Evolutionary conservation across 92 coral and sea anemone species (phyloP).

Genomic region (Pocillopora grandis): DNA sequence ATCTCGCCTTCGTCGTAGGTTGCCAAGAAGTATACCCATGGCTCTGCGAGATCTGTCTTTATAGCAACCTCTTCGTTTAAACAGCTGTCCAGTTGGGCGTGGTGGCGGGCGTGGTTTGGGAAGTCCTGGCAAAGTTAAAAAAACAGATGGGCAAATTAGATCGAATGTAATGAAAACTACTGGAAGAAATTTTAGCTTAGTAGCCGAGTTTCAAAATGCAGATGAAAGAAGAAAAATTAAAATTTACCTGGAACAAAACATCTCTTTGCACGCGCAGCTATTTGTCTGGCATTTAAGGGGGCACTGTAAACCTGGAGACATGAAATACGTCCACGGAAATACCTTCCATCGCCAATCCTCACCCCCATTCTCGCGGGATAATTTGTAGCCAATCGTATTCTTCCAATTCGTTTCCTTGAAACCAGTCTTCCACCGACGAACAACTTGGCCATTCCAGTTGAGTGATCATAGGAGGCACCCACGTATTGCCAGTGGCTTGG

Average conservation of each 20-base stretch:
- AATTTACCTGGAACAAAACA: conserved; percentile 66
- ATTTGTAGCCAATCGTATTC: conserved; percentile 68
- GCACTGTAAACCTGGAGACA: conserved; percentile 75
- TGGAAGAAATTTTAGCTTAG: neutral
- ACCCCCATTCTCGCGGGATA: conserved; percentile 78
- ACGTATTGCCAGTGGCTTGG: conserved; percentile 76
- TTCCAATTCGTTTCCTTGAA: conserved; percentile 55
- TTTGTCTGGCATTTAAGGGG: conserved; percentile 68
- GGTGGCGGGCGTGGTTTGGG: conserved; percentile 69
- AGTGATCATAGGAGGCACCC: conserved; percentile 67
- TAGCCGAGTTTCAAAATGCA: neutral
- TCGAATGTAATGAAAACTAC: neutral
- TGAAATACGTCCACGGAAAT: conserved; percentile 77
- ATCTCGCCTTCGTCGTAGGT: conserved; percentile 33
- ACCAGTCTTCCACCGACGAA: conserved; percentile 65
- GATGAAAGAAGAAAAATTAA: neutral
- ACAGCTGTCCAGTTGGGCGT: conserved; percentile 48
- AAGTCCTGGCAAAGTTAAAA: conserved; percentile 34
- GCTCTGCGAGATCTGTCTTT: conserved; percentile 47
- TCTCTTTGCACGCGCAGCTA: conserved; percentile 59
- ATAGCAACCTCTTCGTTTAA: conserved; percentile 42
- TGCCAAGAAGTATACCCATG: conserved; percentile 29
- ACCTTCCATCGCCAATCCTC: conserved; percentile 57
- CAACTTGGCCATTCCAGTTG: conserved; percentile 75
- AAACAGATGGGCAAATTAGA: neutral